These are phyloP conservation scores for Sericinus montela DNA, from an alignment of 2,888 invertebrate genomes.

Conservation along the genomic window DNA sequence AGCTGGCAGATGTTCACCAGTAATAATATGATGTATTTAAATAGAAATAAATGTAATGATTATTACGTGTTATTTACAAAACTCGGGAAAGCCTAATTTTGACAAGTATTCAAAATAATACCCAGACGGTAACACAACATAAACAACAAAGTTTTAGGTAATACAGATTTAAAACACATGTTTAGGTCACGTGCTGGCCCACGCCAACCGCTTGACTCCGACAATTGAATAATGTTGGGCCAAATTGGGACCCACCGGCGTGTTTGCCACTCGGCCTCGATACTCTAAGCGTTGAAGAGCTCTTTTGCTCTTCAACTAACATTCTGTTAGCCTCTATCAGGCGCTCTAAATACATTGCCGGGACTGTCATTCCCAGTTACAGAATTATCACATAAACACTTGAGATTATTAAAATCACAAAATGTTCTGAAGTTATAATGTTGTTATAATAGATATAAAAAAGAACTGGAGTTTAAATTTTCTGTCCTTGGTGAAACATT, in stretches of 20 bases:
- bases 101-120: no score
- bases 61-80: no score
- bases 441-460: no score
- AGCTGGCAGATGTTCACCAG: no score
- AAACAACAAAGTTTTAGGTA: no score
- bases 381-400: no score
- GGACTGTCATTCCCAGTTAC: not conserved
- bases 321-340: conserved; percentile 59
- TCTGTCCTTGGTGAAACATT: conserved; percentile 4
- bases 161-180: conserved; percentile 46
- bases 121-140: conserved; percentile 8
- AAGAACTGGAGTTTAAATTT: no score
- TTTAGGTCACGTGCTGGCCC: conserved; percentile 71
- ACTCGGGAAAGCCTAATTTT: no score
- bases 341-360: conserved; percentile 16
- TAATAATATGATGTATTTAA: no score
- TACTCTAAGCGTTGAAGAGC: conserved; percentile 55
- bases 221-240: conserved; percentile 61
- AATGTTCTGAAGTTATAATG: no score
- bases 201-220: conserved; percentile 72
- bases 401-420: no score
- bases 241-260: conserved; percentile 68
- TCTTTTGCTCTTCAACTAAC: conserved; percentile 37
- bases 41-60: no score
- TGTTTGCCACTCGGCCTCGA: conserved; percentile 49